These are phyloP conservation scores for Chanos chanos DNA, from an alignment of 2,797 vertebrate genomes.

Conservation along the genomic window DNA sequence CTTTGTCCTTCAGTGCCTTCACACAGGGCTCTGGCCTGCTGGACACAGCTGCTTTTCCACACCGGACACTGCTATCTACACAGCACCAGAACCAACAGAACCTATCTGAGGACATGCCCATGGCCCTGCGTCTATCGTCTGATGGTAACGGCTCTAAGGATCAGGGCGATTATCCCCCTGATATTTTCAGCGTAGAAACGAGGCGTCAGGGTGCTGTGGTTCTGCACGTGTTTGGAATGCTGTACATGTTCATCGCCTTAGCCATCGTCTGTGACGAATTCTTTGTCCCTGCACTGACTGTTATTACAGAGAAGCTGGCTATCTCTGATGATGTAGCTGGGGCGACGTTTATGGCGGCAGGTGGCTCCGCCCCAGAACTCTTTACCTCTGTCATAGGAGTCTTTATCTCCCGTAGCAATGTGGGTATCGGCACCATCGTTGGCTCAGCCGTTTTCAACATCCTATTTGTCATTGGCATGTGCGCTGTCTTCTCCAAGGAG, in stretches of 20 bases:
- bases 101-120: conserved; percentile 61
- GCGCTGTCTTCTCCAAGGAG: conserved; percentile 96
- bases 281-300: conserved; percentile 95
- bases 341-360: conserved; percentile 98
- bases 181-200: conserved; percentile 82
- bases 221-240: conserved; percentile 94
- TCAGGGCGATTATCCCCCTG: conserved; percentile 85
- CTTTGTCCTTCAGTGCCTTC: conserved; percentile 86
- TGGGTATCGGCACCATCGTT: conserved; percentile 97
- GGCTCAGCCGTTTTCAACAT: conserved; percentile 99
- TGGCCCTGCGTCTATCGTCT: conserved; percentile 67
- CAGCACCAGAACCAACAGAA: conserved; percentile 68
- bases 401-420: conserved; percentile 97
- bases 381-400: conserved; percentile 98
- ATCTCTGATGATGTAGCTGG: conserved; percentile 98
- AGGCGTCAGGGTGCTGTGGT: conserved; percentile 85
- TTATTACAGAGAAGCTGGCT: conserved; percentile 92
- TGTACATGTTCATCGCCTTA: conserved; percentile 99
- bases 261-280: conserved; percentile 98
- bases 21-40: conserved; percentile 70
- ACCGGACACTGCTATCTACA: conserved; percentile 91
- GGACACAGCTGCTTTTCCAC: conserved; percentile 57
- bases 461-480: conserved; percentile 98
- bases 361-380: conserved; percentile 95
- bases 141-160: conserved; percentile 55